A percentile compares a stretch with the other conserved stretches of the same genome.
Evolutionary conservation across 2,797 vertebrate species (phyloP).

Genomic region (Diplodus puntazzo): DNA sequence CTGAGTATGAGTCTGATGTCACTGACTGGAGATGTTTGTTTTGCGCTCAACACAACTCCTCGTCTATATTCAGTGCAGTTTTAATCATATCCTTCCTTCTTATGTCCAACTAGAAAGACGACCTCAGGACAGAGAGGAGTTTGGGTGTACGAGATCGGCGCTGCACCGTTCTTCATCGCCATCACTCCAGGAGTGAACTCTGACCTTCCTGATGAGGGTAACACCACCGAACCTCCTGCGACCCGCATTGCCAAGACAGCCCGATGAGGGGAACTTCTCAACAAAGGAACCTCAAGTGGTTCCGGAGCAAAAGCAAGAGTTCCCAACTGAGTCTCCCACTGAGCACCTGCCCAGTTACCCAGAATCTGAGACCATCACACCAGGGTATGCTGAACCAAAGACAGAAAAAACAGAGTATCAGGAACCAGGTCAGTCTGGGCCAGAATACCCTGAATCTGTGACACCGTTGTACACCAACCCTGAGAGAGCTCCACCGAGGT

Average conservation of each 20-base stretch:
- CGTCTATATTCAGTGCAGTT: background rate
- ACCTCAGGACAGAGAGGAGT: slow-evolving; percentile 89
- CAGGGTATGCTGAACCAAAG: background rate
- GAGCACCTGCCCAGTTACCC: slow-evolving; percentile 28
- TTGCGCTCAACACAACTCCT: background rate
- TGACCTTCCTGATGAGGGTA: background rate
- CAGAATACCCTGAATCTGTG: slow-evolving; percentile 7
- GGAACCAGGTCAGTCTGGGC: background rate
- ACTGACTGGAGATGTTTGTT: background rate
- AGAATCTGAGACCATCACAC: slow-evolving; percentile 10
- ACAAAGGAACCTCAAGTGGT: background rate
- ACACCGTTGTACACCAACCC: background rate
- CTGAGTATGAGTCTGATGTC: slow-evolving; percentile 82
- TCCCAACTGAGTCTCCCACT: slow-evolving; percentile 1
- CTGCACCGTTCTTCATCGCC: slow-evolving; percentile 63
- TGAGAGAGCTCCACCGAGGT: background rate
- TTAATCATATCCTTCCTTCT: background rate
- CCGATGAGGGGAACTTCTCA: background rate
- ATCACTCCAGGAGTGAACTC: slow-evolving; percentile 69
- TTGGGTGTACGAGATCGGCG: slow-evolving; percentile 93
- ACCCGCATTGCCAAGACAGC: slow-evolving; percentile 26
- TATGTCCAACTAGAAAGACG: slow-evolving; percentile 83
- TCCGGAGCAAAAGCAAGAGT: background rate
- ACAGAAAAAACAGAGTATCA: slow-evolving; percentile 11
- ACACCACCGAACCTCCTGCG: background rate